Base-by-base conservation (phyloP, 2,888 invertebrate genomes). In the Trachelus iudaicus region DNA sequence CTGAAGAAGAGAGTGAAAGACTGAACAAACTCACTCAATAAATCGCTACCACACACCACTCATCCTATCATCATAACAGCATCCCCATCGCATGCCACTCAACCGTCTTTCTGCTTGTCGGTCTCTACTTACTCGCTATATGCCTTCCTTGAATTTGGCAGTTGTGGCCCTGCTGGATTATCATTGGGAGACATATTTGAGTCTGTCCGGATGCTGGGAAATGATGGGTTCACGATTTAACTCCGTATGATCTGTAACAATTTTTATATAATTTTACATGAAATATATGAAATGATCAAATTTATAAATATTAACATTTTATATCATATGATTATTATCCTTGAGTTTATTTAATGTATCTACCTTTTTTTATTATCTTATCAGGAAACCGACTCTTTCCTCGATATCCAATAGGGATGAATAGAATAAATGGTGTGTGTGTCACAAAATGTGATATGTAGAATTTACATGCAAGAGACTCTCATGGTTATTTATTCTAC, bases 1-100 rank as follows among this genome's bases (percentile, higher is more conserved):
- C 69, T 56, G 77, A 69, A 35, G 77, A 76, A 80, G 77, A 79
- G 56, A 79, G 79, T 75, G 77, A 78, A 76, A 75, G 73, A 79
- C 35, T 77, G 79, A 79, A 85, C 82, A 80, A 83, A 79, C 79
- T 79, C 79, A 84, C 83, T 84, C 85, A 83, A 89, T 89, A 89
- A 88, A 90, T 89, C 85, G 85, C 79, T 82, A 82, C 78, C 81
- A 77, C 80, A 79, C 40, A 40, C 81, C 84, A 84, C 85, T 86
- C 82, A 80, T 83, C 83, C 40, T 40, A 40, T 40, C 40, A 40
- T 84, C 83, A 85, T 85, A 87, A 87, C 85, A 83, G 85, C 86
- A 83, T 84, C 84, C 85, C 81, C 81, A 83, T 82, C 85, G 82
- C 82, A 81, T 82, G 82, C 82, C 86, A 85, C 85, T 87, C 87